These are phyloP conservation scores for Diorhabda sublineata DNA, from an alignment of 1,140 invertebrate genomes.

Conservation along the genomic window DNA sequence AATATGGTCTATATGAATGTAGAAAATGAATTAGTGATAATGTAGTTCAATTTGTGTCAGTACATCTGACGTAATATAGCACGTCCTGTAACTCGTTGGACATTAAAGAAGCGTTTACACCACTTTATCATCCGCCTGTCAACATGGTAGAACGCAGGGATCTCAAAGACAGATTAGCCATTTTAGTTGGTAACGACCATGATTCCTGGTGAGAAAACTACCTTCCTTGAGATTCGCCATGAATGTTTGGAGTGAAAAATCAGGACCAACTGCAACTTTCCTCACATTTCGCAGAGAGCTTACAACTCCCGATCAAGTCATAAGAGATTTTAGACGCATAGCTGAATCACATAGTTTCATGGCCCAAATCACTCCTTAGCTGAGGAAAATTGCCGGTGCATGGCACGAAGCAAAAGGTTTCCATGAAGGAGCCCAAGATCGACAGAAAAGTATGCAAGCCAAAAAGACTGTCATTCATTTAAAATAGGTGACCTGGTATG, in stretches of 20 bases:
- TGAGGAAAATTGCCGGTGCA: constrained; percentile 12
- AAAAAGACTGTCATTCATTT: too few relatives aligned
- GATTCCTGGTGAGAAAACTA: constrained; percentile 40
- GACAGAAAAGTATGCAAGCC: background rate
- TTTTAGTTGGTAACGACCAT: constrained; percentile 43
- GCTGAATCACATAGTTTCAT: constrained; percentile 39
- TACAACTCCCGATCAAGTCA: constrained; percentile 25
- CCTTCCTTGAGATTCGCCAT: constrained; percentile 37
- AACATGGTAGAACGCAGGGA: constrained; percentile 47
- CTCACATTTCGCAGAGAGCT: constrained; percentile 45
- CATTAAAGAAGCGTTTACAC: constrained; percentile 32
- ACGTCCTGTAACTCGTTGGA: constrained; percentile 20
- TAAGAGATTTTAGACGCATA: constrained; percentile 32
- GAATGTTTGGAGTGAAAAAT: constrained; percentile 40
- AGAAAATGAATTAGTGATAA: constrained; percentile 43
- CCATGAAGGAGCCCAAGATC: constrained; percentile 17
- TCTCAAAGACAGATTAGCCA: constrained; percentile 44
- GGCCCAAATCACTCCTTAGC: constrained; percentile 38
- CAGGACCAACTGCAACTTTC: constrained; percentile 41
- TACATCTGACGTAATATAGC: constrained; percentile 34
- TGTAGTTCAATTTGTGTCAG: constrained; percentile 40
- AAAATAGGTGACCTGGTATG: too few relatives aligned
- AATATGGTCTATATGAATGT: constrained; percentile 39
- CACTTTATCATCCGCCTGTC: constrained; percentile 45
- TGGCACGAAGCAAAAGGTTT: constrained; percentile 7